Percentiles rank a stretch among this genome's conserved stretches.
phyloP scores from a whole-genome alignment of 92 coral and sea anemone genomes.

The Scolanthus callimorphus region DNA sequence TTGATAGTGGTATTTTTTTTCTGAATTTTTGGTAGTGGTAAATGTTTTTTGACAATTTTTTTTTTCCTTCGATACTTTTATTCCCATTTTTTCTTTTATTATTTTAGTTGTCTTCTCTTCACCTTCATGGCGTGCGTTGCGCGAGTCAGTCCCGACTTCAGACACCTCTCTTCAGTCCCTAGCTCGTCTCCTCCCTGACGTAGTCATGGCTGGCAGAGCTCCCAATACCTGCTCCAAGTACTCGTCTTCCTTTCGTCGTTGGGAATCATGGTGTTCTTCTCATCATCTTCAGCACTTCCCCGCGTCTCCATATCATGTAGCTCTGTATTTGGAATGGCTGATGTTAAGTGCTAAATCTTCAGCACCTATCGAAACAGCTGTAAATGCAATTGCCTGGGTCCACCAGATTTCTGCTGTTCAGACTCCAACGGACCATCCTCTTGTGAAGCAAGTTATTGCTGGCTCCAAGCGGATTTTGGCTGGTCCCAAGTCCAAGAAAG shows the following conservation, averaged over 20 bases:
- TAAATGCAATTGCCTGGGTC: conserved; percentile 3
- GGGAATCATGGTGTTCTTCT: conserved; percentile 12
- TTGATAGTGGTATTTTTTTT: background rate
- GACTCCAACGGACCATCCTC: background rate
- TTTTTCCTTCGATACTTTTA: no score
- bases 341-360: background rate
- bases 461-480: background rate
- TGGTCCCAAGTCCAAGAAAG: conserved; percentile 7
- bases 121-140: background rate
- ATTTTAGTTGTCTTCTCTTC: conserved; percentile 1
- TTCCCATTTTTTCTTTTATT: background rate
- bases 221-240: background rate
- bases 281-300: conserved; percentile 1
- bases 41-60: no score
- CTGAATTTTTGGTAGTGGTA: background rate
- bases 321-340: background rate
- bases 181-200: background rate
- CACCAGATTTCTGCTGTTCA: background rate
- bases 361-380: background rate
- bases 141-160: background rate
- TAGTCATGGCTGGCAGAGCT: background rate
- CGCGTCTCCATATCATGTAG: conserved; percentile 3
- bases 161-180: background rate
- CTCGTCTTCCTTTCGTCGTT: background rate
- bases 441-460: background rate